phyloP scores from a whole-genome alignment of 2,797 vertebrate genomes.

The Acomys russatus region DNA sequence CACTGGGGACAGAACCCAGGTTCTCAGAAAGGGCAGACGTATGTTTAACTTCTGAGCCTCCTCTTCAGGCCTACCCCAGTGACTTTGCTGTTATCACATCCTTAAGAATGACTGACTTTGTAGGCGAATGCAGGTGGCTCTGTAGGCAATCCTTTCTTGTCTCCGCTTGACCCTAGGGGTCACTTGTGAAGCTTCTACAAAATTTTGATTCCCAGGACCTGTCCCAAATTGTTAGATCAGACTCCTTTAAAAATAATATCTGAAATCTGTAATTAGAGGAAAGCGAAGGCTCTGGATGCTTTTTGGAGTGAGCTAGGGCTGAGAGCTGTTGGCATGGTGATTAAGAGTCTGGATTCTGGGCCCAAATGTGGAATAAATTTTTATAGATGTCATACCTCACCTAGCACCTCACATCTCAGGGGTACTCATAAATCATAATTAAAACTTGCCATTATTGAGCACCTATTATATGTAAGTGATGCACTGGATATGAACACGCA shows the following conservation, averaged over 20 bases:
- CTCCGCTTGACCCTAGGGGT: not conserved
- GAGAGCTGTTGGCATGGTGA: not conserved
- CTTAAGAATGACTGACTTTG: not conserved
- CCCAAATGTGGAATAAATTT: constrained; percentile 18
- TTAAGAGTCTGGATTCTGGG: not conserved
- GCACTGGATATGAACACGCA: not conserved
- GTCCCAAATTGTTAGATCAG: not conserved
- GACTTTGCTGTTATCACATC: not conserved
- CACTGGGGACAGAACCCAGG: not conserved
- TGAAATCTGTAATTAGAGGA: not conserved
- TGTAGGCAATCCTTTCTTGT: not conserved
- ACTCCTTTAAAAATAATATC: not conserved
- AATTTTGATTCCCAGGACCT: not conserved
- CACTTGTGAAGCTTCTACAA: not conserved
- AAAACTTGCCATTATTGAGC: not conserved
- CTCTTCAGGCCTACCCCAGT: not conserved
- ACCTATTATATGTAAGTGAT: not conserved
- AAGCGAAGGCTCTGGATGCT: not conserved
- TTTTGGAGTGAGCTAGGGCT: not conserved
- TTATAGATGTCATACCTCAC: not conserved
- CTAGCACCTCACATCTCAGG: not conserved
- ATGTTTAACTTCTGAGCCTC: not conserved
- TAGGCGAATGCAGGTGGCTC: not conserved
- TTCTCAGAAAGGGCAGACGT: not conserved
- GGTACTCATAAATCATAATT: not conserved